Evolutionary conservation across 2,113 vertebrate genomes (phyloP).

Genomic region (Butastur rufipennis): DNA sequence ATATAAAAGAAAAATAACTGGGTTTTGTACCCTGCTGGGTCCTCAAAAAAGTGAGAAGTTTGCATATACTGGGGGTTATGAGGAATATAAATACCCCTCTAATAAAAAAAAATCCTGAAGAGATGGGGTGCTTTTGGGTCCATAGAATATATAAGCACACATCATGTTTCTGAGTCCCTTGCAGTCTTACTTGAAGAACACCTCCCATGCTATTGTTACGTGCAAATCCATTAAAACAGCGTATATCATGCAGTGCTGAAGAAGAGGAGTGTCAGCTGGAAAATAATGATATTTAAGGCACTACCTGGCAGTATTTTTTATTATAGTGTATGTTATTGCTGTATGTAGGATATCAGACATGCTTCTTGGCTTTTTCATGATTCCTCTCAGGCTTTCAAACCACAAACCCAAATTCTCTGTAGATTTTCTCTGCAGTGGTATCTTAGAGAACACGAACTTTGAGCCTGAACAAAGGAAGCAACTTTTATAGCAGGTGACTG

Average conservation of each 20-base stretch:
- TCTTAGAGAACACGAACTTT: background rate
- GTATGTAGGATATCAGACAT: background rate
- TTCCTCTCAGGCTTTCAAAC: background rate
- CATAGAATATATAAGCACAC: background rate
- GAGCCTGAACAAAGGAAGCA: background rate
- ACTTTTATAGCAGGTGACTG: background rate
- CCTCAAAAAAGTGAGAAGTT: background rate
- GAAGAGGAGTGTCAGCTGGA: background rate
- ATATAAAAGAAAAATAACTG: background rate
- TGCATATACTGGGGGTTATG: background rate
- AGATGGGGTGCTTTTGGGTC: background rate
- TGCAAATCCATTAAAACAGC: background rate
- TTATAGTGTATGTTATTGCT: background rate
- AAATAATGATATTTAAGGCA: background rate
- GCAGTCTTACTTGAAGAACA: background rate
- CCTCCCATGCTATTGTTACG: background rate
- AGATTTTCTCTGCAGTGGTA: background rate
- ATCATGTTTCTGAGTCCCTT: background rate
- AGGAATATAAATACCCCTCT: background rate
- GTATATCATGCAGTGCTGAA: background rate
- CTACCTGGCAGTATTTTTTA: background rate
- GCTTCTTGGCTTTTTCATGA: background rate
- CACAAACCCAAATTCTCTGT: background rate
- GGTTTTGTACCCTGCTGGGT: background rate
- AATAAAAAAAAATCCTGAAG: background rate